These are phyloP conservation scores for Nowickia ferox DNA, from an alignment of 2,888 invertebrate genomes.

Conservation along the genomic window DNA sequence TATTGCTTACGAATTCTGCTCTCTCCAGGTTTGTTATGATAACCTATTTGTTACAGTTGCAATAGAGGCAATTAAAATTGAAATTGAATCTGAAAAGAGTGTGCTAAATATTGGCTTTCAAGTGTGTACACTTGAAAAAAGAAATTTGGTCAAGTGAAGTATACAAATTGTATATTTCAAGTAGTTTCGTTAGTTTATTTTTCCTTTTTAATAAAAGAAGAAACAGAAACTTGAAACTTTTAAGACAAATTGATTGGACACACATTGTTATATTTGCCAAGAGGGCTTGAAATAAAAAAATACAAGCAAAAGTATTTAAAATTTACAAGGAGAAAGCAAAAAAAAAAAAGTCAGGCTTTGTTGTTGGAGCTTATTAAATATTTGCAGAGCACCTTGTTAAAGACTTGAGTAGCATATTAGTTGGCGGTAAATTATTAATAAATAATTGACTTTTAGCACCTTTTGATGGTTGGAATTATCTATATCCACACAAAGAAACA, in stretches of 20 bases:
- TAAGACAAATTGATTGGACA: constrained; percentile 38
- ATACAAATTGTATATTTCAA: constrained; percentile 7
- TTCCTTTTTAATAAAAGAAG: not conserved
- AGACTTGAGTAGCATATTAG: too few relatives aligned
- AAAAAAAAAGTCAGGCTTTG: not conserved
- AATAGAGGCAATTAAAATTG: constrained; percentile 64
- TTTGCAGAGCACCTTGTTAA: not conserved
- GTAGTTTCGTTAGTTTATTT: constrained; percentile 13
- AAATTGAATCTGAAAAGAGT: constrained; percentile 50
- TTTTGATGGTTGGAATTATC: too few relatives aligned
- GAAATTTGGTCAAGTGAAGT: constrained; percentile 48
- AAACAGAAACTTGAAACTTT: constrained; percentile 23
- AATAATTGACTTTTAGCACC: too few relatives aligned
- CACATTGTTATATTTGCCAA: not conserved
- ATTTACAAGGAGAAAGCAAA: not conserved
- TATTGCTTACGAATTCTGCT: not conserved
- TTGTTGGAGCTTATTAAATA: not conserved
- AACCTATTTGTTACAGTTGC: constrained; percentile 6
- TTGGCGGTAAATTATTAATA: too few relatives aligned
- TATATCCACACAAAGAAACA: too few relatives aligned
- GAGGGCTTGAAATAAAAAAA: not conserved
- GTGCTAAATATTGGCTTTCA: constrained; percentile 30
- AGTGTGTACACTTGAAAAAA: constrained; percentile 38
- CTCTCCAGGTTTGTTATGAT: not conserved
- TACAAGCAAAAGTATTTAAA: not conserved